Percentiles rank a stretch among this genome's conserved stretches.
phyloP scores from a whole-genome alignment of 2,888 invertebrate species.

The Pilophorus perplexus region DNA sequence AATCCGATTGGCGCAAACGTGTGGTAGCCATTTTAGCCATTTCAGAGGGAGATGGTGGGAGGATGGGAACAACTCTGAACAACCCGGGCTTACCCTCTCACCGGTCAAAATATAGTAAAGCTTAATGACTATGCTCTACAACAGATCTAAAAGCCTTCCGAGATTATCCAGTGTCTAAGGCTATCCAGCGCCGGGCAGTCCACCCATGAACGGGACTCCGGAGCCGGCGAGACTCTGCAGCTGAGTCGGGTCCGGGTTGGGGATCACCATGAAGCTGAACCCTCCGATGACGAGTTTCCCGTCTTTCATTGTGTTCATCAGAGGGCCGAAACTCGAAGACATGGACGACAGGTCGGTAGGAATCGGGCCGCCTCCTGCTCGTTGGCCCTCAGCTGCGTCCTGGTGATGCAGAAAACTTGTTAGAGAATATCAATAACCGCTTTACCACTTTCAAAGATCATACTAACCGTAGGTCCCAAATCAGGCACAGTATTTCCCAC shows the following conservation, averaged over 20 bases:
- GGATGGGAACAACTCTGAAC: too few relatives aligned
- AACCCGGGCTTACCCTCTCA: too few relatives aligned
- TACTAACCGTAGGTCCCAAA: too few relatives aligned
- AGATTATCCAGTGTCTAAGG: too few relatives aligned
- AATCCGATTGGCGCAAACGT: too few relatives aligned
- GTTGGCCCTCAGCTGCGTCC: conserved; percentile 2
- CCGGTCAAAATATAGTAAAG: too few relatives aligned
- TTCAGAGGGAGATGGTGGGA: too few relatives aligned
- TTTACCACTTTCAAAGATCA: too few relatives aligned
- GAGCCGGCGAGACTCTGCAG: conserved; percentile 14
- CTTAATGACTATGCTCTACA: too few relatives aligned
- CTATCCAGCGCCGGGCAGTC: conserved; percentile 49
- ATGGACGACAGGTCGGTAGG: conserved; percentile 17
- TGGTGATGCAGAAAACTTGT: neutral
- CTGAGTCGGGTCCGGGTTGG: conserved; percentile 38
- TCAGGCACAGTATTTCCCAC: too few relatives aligned
- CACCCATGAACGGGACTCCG: neutral
- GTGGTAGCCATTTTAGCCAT: too few relatives aligned
- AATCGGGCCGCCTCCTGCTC: neutral
- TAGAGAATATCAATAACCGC: neutral
- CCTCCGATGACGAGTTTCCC: conserved; percentile 43
- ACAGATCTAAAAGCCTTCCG: too few relatives aligned
- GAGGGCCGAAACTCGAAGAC: conserved; percentile 31
- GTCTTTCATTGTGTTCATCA: conserved; percentile 43
- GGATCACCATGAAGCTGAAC: conserved; percentile 42